Evolutionary conservation across 2,113 vertebrate species (phyloP).

Genomic region (Heterochromis multidens): DNA sequence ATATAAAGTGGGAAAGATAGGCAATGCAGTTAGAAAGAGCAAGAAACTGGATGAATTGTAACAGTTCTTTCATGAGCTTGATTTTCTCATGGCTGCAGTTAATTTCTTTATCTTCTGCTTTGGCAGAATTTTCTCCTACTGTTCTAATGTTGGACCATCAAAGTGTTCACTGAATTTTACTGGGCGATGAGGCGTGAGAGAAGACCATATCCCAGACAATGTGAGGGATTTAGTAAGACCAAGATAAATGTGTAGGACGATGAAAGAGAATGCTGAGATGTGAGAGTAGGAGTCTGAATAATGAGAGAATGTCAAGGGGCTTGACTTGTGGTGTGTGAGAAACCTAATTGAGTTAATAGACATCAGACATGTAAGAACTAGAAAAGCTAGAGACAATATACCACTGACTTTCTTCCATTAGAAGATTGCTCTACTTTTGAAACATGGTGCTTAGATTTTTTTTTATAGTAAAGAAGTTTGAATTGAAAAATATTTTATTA

Average conservation of each 20-base stretch:
- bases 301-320: constrained; percentile 15
- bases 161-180: background rate
- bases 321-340: constrained; percentile 20
- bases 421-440: background rate
- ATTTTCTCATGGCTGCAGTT: background rate
- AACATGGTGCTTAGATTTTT: background rate
- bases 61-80: background rate
- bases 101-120: background rate
- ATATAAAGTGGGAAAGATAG: background rate
- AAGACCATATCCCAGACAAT: background rate
- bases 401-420: background rate
- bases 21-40: background rate
- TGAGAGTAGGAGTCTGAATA: background rate
- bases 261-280: constrained; percentile 4
- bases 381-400: background rate
- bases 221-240: background rate
- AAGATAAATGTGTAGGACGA: background rate
- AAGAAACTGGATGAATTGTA: background rate
- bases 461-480: background rate
- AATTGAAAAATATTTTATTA: background rate
- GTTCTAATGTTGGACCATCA: constrained; percentile 11
- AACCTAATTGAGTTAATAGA: constrained; percentile 46
- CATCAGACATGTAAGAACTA: background rate
- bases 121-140: background rate
- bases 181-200: constrained; percentile 2